phyloP scores from a whole-genome alignment of 2,113 vertebrate genomes.

The Romanogobio albipinnatus region DNA sequence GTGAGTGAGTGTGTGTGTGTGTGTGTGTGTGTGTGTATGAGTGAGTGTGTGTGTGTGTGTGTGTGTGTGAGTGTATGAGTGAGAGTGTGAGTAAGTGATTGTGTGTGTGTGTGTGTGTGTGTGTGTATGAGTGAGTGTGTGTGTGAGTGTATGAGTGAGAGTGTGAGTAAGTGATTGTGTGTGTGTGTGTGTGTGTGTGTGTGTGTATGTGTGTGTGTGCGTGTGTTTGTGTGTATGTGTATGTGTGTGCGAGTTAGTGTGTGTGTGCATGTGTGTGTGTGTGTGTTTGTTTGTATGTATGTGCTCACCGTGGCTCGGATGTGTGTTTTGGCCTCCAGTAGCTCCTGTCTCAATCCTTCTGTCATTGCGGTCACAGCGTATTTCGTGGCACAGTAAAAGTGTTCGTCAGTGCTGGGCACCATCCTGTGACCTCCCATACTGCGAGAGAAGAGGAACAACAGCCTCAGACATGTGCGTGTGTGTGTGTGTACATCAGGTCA shows the following conservation, averaged over 20 bases:
- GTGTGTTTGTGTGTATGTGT: too few species aligned
- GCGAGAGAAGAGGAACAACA: conserved; percentile 31
- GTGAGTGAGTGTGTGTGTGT: too few species aligned
- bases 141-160: too few species aligned
- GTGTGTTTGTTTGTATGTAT: neutral
- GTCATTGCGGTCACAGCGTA: conserved; percentile 92
- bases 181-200: too few species aligned
- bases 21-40: neutral
- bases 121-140: too few species aligned
- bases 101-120: too few species aligned
- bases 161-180: too few species aligned
- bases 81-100: neutral
- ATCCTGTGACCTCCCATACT: conserved; percentile 92
- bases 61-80: too few species aligned
- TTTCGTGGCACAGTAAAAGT: conserved; percentile 96
- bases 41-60: neutral
- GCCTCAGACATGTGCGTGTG: neutral
- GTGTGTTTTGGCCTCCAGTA: conserved; percentile 88
- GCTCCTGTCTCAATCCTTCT: conserved; percentile 91
- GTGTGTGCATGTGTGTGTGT: too few species aligned
- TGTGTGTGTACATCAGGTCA: too few species aligned
- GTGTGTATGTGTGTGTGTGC: too few species aligned
- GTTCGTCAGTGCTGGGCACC: conserved; percentile 76
- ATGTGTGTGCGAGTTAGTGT: too few species aligned
- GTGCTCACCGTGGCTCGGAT: conserved; percentile 90